These are phyloP conservation scores for Stichodactyla helianthus DNA, from an alignment of 64 coral and sea anemone species.

Conservation along the genomic window DNA sequence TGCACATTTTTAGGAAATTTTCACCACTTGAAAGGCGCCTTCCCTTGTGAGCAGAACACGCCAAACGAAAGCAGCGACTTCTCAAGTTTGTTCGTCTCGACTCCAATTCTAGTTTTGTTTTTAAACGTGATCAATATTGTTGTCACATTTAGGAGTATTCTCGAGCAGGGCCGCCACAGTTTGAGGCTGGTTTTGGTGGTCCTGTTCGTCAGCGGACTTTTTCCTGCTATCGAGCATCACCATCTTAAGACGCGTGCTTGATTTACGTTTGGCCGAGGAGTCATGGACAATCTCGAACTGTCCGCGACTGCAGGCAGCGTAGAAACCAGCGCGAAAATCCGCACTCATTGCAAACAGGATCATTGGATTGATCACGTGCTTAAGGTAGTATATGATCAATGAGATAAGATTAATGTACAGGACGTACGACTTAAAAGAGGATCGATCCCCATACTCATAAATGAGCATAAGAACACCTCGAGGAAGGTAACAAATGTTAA, in stretches of 20 bases:
- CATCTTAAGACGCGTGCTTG: not conserved
- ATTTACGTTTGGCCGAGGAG: not conserved
- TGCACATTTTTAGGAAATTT: not conserved
- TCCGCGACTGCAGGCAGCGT: not conserved
- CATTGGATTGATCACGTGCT: slow-evolving; percentile 73
- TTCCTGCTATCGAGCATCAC: not conserved
- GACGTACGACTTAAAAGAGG: not conserved
- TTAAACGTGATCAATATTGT: not conserved
- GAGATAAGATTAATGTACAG: slow-evolving; percentile 47
- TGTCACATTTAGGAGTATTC: not conserved
- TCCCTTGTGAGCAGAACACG: not conserved
- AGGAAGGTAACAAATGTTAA: slow-evolving; percentile 79
- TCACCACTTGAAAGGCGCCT: not conserved
- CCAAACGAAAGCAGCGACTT: not conserved
- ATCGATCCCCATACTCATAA: slow-evolving; percentile 28
- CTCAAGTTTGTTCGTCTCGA: not conserved
- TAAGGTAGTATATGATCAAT: slow-evolving; percentile 70
- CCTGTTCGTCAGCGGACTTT: slow-evolving; percentile 2
- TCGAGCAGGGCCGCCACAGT: slow-evolving; percentile 2
- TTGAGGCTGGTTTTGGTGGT: slow-evolving; percentile 13
- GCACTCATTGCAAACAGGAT: slow-evolving; percentile 76
- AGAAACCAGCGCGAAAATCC: slow-evolving; percentile 57
- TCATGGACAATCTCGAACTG: slow-evolving; percentile 3
- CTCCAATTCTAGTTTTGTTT: not conserved
- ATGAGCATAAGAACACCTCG: slow-evolving; percentile 67